Evolutionary conservation across 2,888 invertebrate species (phyloP), one percentile per base, ranked within the genome.

Genomic region (Ormyrus nitidulus): DNA sequence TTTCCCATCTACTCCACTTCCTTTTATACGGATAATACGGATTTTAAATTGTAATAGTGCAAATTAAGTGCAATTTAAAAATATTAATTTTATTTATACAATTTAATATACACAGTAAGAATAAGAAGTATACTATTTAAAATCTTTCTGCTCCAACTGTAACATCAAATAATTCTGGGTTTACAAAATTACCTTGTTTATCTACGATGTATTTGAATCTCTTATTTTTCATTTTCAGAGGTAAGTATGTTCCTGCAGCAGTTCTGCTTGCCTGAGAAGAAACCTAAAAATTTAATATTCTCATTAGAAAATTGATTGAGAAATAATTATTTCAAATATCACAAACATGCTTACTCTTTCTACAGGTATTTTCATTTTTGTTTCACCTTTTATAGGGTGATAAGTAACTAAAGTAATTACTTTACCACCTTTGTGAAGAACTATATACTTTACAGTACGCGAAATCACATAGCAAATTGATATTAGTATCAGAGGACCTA

Each of bases 101-200:
- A 13, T 75, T n/a, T 70, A 75, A 62, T 46, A 46, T 34, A 34
- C 6, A 9, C 34, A 68, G 61, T 13, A 8, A 34, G 48, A 73
- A 46, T 9, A 34, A 34, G 3, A 34, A 34, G 34, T 34, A 34
- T 70, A 9, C 11, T 44, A 61, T 13, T 56, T 65, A 11, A 61
- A 77, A 76, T 71, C 83, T 75, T 7, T n/a, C 0, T 13, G 74
- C 6, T 6, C 84, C 86, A 34, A 85, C 71, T 9, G 85, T 84
- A 11, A 53, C 34, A 79, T 86, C 86, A 74, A 85, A 86, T 34
- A 86, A 75, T 56, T 83, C 77, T 58, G 84, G 81, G 84, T 86
- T 86, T 5, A 84, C 69, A 79, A 85, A 85, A 34, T 77, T 62
- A 5, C 86, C 86, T 10, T 19, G 13, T 44, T 78, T 73, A 49